A percentile compares a stretch with the other conserved stretches of the same genome.
phyloP scores from a whole-genome alignment of 2,113 vertebrate species.

The Apeltes quadracus region DNA sequence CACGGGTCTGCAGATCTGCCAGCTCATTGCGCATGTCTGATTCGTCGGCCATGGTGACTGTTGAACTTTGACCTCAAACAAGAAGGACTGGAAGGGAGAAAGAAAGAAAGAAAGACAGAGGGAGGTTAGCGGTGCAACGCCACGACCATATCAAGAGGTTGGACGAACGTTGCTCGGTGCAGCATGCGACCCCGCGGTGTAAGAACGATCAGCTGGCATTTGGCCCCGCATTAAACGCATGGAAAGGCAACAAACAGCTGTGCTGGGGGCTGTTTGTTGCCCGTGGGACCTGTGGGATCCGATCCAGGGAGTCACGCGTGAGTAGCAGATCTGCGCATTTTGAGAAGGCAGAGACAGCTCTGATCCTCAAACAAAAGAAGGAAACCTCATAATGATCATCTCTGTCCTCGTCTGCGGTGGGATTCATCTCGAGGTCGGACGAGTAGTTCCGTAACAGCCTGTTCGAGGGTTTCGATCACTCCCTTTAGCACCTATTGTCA shows the following conservation, averaged over 20 bases:
- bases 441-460: not conserved
- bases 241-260: not conserved
- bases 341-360: constrained; percentile 3
- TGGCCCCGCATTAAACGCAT: not conserved
- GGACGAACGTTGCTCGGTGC: not conserved
- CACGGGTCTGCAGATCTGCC: constrained; percentile 94
- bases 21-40: constrained; percentile 98
- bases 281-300: not conserved
- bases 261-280: not conserved
- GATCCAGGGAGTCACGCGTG: not conserved
- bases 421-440: not conserved
- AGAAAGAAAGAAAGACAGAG: not conserved
- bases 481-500: not conserved
- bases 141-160: not conserved
- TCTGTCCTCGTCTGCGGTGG: not conserved
- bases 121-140: constrained; percentile 19
- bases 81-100: constrained; percentile 37
- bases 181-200: not conserved
- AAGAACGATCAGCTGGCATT: not conserved
- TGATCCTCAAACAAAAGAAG: not conserved
- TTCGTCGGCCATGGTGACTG: constrained; percentile 90
- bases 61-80: constrained; percentile 67
- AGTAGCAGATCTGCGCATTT: not conserved
- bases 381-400: not conserved
- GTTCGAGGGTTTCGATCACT: not conserved